Evolutionary conservation across 2,797 vertebrate species (phyloP).

Genomic region (Neosalanx taihuensis): DNA sequence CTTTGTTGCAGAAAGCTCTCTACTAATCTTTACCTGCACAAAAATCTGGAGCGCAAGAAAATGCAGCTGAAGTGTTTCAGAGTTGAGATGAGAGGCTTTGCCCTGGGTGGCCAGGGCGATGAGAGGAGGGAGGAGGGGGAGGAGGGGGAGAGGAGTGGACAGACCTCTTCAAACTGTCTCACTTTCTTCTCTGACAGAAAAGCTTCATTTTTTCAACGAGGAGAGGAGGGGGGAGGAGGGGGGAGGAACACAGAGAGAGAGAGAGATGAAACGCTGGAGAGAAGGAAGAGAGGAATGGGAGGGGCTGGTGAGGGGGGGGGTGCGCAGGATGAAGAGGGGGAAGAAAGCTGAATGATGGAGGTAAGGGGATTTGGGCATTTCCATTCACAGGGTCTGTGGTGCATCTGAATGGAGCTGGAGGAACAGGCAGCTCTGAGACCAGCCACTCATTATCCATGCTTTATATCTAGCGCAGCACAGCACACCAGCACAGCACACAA

Average conservation of each 20-base stretch:
- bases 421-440: too few relatives aligned
- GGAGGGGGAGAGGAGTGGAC: conserved; percentile 47
- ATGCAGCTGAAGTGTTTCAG: conserved; percentile 63
- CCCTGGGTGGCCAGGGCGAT: conserved; percentile 48
- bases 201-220: conserved; percentile 67
- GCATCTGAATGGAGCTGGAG: conserved; percentile 77
- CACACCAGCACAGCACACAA: too few relatives aligned
- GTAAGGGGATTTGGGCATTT: conserved; percentile 81
- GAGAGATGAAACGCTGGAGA: conserved; percentile 26
- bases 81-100: conserved; percentile 62
- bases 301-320: conserved; percentile 43
- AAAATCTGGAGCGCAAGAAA: conserved; percentile 71
- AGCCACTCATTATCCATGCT: too few relatives aligned
- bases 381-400: conserved; percentile 83
- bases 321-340: conserved; percentile 69
- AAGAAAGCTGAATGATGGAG: conserved; percentile 70
- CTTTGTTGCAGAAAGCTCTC: conserved; percentile 84
- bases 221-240: too few relatives aligned
- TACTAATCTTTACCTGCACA: conserved; percentile 89
- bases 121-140: neutral
- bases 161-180: conserved; percentile 23
- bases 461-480: too few relatives aligned
- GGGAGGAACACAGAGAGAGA: conserved; percentile 57
- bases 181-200: conserved; percentile 48
- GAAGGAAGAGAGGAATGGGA: conserved; percentile 21